Conservation (phyloP, 2,113 vertebrate species). For the Phylloscopus trochilus region DNA sequence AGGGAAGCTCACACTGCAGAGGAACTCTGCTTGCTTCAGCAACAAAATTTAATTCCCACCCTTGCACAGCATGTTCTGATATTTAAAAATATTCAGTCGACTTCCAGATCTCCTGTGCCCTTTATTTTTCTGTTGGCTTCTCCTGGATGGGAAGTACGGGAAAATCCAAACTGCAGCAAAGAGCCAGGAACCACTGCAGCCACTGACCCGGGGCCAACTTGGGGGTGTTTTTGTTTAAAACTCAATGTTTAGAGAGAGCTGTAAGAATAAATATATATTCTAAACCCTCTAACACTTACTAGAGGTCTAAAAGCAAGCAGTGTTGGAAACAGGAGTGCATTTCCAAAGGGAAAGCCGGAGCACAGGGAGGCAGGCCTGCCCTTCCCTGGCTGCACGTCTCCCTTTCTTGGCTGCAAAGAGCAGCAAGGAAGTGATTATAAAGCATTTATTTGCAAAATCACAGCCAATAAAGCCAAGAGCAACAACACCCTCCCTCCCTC, state of each 20-base stretch:
- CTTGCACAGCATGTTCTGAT: neutral
- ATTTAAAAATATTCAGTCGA: neutral
- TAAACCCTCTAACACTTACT: neutral
- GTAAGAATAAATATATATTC: neutral
- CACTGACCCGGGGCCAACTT: neutral
- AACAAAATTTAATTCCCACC: neutral
- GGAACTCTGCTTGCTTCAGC: neutral
- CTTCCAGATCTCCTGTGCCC: neutral
- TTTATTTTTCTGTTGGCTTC: neutral
- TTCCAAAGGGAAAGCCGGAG: neutral
- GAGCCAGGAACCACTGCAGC: neutral
- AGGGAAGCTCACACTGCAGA: neutral
- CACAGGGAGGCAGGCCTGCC: neutral
- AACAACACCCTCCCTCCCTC: neutral
- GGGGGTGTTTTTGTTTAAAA: neutral
- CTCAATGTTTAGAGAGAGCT: neutral
- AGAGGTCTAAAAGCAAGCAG: neutral
- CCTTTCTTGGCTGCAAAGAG: neutral
- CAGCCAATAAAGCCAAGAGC: conserved; percentile 39
- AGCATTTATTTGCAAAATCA: conserved; percentile 49
- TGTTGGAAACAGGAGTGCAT: neutral
- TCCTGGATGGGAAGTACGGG: neutral
- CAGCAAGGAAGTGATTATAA: conserved; percentile 49
- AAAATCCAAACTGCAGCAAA: neutral
- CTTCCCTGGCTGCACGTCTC: neutral